Evolutionary conservation across 2,888 invertebrate genomes (phyloP).

Genomic region (Chrysopilus asiliformis): DNA sequence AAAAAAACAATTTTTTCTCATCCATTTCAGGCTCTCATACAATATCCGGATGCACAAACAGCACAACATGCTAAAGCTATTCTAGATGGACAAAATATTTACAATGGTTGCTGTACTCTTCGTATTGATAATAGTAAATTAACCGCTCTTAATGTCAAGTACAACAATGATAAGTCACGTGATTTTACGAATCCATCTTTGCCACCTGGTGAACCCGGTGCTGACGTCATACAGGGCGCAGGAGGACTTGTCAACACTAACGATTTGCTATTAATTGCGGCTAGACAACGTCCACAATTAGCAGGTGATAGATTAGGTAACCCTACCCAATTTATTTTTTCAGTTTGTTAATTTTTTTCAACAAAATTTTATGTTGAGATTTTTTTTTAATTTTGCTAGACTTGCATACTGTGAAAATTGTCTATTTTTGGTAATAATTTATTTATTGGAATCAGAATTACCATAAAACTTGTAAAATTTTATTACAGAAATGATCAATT

Average conservation of each 20-base stretch:
- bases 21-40: conserved; percentile 97
- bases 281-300: conserved; percentile 35
- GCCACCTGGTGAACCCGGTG: conserved; percentile 77
- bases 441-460: neutral
- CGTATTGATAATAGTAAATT: conserved; percentile 99
- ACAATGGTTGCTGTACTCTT: conserved; percentile 98
- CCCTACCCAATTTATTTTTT: conserved; percentile 19
- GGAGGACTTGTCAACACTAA: conserved; percentile 42
- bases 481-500: too few species aligned
- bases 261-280: conserved; percentile 39
- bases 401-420: too few species aligned
- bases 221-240: conserved; percentile 44
- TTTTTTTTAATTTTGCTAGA: conserved; percentile 4
- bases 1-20: too few species aligned
- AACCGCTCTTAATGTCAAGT: conserved; percentile 95
- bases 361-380: neutral
- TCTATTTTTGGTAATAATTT: neutral
- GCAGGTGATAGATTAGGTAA: conserved; percentile 39
- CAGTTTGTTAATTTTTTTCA: conserved; percentile 17
- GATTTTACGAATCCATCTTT: conserved; percentile 98
- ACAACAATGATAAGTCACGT: conserved; percentile 99
- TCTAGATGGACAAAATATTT: conserved; percentile 97
- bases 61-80: conserved; percentile 95
- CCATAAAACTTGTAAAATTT: neutral
- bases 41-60: conserved; percentile 92